A percentile compares a stretch with the other conserved stretches of the same genome.
Evolutionary conservation across 2,888 invertebrate species (phyloP).

Genomic region (Resseliella maxima): DNA sequence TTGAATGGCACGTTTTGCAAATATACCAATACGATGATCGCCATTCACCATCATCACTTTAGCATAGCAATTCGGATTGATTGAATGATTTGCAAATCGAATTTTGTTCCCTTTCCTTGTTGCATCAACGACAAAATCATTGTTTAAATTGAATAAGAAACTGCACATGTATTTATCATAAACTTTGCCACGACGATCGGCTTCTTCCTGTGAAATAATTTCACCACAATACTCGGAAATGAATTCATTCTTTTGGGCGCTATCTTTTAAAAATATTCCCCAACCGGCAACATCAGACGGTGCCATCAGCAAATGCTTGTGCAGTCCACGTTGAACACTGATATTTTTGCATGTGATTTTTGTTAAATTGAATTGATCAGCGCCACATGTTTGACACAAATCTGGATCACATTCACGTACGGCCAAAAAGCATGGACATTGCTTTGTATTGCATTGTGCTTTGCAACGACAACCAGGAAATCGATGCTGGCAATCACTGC

Average conservation of each 20-base stretch:
- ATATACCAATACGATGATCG: slow-evolving; percentile 94
- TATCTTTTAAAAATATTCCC: slow-evolving; percentile 97
- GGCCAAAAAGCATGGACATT: slow-evolving; percentile 98
- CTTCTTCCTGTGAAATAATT: slow-evolving; percentile 98
- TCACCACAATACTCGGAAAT: slow-evolving; percentile 99
- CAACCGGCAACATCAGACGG: slow-evolving; percentile 99
- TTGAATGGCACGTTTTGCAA: slow-evolving; percentile 95
- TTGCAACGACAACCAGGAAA: slow-evolving; percentile 99
- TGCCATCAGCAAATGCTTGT: slow-evolving; percentile 87
- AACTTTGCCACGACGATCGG: slow-evolving; percentile 97
- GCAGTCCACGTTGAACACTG: slow-evolving; percentile 87
- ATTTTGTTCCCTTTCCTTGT: slow-evolving; percentile 99
- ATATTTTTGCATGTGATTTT: slow-evolving; percentile 93
- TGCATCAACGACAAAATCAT: slow-evolving; percentile 98
- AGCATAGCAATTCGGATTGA: slow-evolving; percentile 99
- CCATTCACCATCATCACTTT: slow-evolving; percentile 98
- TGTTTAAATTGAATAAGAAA: slow-evolving; percentile 98
- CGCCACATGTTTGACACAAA: slow-evolving; percentile 94
- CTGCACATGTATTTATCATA: slow-evolving; percentile 99
- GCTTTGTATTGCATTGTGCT: slow-evolving; percentile 98
- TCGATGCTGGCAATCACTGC: slow-evolving; percentile 92
- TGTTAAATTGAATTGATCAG: slow-evolving; percentile 82
- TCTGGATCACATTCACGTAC: slow-evolving; percentile 99
- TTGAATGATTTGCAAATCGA: slow-evolving; percentile 99
- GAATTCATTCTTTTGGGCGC: slow-evolving; percentile 97